phyloP scores from a whole-genome alignment of 2,113 vertebrate species.

The Gopherus flavomarginatus region DNA sequence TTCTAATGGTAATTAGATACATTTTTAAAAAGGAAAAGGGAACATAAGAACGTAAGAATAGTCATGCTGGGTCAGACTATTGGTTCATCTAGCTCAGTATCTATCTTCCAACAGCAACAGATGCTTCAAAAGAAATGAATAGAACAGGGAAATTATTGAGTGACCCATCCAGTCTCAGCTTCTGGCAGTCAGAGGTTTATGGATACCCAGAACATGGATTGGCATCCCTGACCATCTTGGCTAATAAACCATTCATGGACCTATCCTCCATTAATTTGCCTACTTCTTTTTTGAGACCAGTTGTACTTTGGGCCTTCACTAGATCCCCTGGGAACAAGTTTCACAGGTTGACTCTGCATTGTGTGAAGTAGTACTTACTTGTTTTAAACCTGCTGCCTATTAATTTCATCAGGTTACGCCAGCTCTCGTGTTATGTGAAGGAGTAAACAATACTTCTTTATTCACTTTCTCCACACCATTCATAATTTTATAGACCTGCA shows the following conservation, averaged over 20 bases:
- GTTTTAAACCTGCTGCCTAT: neutral
- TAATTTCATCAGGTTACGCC: neutral
- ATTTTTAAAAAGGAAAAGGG: neutral
- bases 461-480: neutral
- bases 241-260: neutral
- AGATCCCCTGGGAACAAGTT: neutral
- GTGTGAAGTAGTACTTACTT: neutral
- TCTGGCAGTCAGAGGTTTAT: neutral
- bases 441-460: neutral
- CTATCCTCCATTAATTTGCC: neutral
- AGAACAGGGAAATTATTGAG: neutral
- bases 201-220: neutral
- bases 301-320: neutral
- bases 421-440: neutral
- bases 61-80: neutral
- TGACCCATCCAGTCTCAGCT: neutral
- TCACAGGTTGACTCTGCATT: neutral
- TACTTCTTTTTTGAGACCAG: neutral
- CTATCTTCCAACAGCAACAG: neutral
- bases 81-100: neutral
- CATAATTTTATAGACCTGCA: neutral
- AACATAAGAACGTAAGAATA: neutral
- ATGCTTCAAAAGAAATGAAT: neutral
- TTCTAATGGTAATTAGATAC: neutral
- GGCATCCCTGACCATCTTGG: neutral